These are phyloP conservation scores for Heliconius ismenius DNA, from an alignment of 2,888 invertebrate genomes.

Conservation along the genomic window DNA sequence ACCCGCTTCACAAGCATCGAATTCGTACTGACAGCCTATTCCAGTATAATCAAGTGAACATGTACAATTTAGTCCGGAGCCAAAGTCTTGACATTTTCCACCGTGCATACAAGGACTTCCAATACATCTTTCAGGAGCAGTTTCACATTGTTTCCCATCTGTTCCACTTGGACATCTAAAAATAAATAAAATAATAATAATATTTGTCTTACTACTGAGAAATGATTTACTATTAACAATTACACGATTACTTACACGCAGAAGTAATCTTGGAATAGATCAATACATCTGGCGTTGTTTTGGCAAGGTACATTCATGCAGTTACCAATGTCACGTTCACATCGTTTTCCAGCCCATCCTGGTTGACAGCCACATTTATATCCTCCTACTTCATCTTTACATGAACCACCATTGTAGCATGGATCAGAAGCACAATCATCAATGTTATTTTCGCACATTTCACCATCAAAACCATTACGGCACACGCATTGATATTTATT, in stretches of 20 bases:
- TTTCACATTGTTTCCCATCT: conserved; percentile 98
- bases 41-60: conserved; percentile 93
- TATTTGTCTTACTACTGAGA: background rate
- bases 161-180: conserved; percentile 94
- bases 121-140: conserved; percentile 96
- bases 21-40: conserved; percentile 96
- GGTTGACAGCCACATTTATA: conserved; percentile 91
- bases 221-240: conserved; percentile 15
- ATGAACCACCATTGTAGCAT: conserved; percentile 94
- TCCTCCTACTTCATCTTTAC: conserved; percentile 91
- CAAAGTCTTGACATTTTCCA: conserved; percentile 97
- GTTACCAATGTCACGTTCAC: conserved; percentile 93
- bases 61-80: conserved; percentile 84
- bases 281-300: conserved; percentile 95
- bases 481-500: conserved; percentile 94
- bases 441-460: conserved; percentile 91
- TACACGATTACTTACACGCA: conserved; percentile 87
- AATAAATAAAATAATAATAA: conserved; percentile 25
- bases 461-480: conserved; percentile 92
- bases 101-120: conserved; percentile 98
- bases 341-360: conserved; percentile 93
- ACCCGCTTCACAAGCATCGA: conserved; percentile 93
- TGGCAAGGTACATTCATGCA: conserved; percentile 94
- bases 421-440: conserved; percentile 93
- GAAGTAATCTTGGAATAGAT: conserved; percentile 94